Evolutionary conservation across 2,797 vertebrate genomes (phyloP), one percentile per base, ranked within the genome.

Genomic region (Pangasius larnaudii): DNA sequence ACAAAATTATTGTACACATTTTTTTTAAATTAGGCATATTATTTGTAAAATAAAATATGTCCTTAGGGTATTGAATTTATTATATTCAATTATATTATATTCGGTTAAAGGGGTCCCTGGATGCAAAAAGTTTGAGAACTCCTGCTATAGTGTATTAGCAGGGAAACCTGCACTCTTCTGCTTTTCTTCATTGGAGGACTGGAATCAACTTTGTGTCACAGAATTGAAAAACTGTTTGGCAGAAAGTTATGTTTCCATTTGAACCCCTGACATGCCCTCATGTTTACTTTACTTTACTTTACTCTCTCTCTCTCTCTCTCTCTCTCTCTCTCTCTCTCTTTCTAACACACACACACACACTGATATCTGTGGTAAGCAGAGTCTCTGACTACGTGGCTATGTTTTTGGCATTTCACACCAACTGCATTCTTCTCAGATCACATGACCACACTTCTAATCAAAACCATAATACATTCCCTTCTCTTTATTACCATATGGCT

Each of bases 391-490:
- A 91, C 91, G 91, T 86, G 63, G 92, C 91, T 90, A 90, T 91
- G 71, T 81, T 89, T 89, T 93, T 90, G 90, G 93, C 89, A 87
- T 93, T 93, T 90, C 88, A 85, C 86, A 89, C 84, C 71, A 84
- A 87, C 92, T 91, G 89, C 91, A 93, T 93, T 93, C 91, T 93
- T 93, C 81, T 92, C 89, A 85, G 92, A 93, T 95, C 93, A 92
- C 92, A 94, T 94, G 94, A 94, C 88, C 39, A 87, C 78, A 75
- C 65, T 87, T 22, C 89, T 94, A 93, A 95, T 95, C 91, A 92
- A 92, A 95, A 94, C 91, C 94, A 92, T 82, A 91, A 91, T 89
- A 91, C 86, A 75, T 85, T 86, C 78, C 86, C 72, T 77, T 86
- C 46, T 46, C 2, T 87, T 80, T 59, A 85, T 84, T 82, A 77